A percentile compares a stretch with the other conserved stretches of the same genome.
Evolutionary conservation across 2,113 vertebrate species (phyloP).

Genomic region (Sphaerodactylus townsendi): DNA sequence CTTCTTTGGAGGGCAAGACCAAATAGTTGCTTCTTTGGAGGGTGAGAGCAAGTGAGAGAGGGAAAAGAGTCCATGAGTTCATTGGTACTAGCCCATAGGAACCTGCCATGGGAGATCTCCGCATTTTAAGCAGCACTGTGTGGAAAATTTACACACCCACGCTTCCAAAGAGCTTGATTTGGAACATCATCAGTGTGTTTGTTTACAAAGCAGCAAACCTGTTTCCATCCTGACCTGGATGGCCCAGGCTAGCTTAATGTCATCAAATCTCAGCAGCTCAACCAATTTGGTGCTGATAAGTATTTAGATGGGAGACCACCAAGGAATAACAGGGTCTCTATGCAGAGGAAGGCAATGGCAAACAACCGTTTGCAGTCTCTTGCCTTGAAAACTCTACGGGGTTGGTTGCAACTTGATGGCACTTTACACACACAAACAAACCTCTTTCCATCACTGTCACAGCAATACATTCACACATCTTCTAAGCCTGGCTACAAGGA

Average conservation of each 20-base stretch:
- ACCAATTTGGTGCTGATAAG: no score
- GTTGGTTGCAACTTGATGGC: no score
- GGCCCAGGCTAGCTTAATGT: no score
- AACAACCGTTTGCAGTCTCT: no score
- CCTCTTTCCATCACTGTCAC: background rate
- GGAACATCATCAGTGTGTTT: background rate
- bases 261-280: no score
- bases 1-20: background rate
- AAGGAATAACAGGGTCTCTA: no score
- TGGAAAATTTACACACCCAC: background rate
- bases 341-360: no score
- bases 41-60: background rate
- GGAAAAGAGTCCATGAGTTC: background rate
- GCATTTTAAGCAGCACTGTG: background rate
- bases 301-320: no score
- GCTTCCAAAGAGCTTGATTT: background rate
- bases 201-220: background rate
- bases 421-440: background rate
- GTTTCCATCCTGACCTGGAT: background rate
- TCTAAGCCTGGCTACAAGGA: background rate
- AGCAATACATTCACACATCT: background rate
- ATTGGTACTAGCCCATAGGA: background rate
- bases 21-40: background rate
- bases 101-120: background rate
- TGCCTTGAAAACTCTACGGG: no score